Evolutionary conservation across 2,797 vertebrate genomes (phyloP).

Genomic region (Hybognathus amarus): DNA sequence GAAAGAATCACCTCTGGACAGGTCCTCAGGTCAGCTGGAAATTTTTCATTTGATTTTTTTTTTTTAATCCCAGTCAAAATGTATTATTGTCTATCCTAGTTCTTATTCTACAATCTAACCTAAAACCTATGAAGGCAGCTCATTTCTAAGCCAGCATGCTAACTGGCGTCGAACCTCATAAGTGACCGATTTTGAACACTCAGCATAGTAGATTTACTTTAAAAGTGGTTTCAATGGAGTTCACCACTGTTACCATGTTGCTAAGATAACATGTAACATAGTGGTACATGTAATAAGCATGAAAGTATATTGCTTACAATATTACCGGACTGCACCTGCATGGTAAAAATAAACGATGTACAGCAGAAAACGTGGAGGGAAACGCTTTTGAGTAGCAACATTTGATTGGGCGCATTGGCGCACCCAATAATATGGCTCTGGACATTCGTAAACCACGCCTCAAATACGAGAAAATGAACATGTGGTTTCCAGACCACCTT

Average conservation of each 20-base stretch:
- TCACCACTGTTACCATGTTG: neutral
- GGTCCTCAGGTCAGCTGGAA: slow-evolving; percentile 80
- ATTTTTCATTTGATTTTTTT: neutral
- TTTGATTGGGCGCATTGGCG: too few relatives aligned
- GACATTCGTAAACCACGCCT: too few relatives aligned
- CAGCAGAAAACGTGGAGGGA: too few relatives aligned
- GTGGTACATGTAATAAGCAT: neutral
- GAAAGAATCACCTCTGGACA: slow-evolving; percentile 74
- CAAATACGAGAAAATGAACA: too few relatives aligned
- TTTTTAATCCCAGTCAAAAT: neutral
- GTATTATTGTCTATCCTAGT: neutral
- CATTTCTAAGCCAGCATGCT: neutral
- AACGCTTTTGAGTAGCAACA: too few relatives aligned
- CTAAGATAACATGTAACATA: neutral
- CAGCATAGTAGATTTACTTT: neutral
- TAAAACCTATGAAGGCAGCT: neutral
- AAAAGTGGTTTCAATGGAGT: neutral
- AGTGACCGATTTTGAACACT: neutral
- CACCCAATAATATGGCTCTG: too few relatives aligned
- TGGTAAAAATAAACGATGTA: too few relatives aligned
- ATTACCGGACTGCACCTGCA: neutral
- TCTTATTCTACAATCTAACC: neutral
- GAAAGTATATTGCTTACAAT: neutral
- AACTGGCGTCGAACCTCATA: neutral
- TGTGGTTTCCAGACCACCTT: too few relatives aligned